phyloP scores from a whole-genome alignment of 2,113 vertebrate species.

The Ammodytes dubius region DNA sequence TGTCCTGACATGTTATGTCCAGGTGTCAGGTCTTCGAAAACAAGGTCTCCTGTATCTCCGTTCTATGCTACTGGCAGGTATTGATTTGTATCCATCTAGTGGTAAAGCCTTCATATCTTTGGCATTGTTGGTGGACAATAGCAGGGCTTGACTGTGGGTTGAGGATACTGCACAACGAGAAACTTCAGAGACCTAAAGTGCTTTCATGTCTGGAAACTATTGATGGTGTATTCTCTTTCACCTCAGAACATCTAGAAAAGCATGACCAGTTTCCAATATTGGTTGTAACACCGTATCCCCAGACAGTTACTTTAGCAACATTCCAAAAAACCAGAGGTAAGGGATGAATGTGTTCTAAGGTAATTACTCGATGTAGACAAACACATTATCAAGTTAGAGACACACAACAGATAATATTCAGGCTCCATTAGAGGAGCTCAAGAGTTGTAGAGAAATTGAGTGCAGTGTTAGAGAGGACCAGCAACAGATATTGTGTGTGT shows the following conservation, averaged over 20 bases:
- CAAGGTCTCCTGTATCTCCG: conserved; percentile 15
- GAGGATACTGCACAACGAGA: conserved; percentile 46
- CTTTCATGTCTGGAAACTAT: conserved; percentile 49
- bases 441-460: conserved; percentile 4
- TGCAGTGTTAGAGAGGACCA: conserved; percentile 13
- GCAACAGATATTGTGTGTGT: conserved; percentile 11
- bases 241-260: background rate
- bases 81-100: conserved; percentile 62
- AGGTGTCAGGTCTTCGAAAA: conserved; percentile 51
- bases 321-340: conserved; percentile 20
- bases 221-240: conserved; percentile 42
- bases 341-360: conserved; percentile 14
- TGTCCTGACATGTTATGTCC: conserved; percentile 35
- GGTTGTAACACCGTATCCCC: conserved; percentile 3
- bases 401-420: conserved; percentile 21
- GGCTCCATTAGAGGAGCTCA: conserved; percentile 29
- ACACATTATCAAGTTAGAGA: conserved; percentile 37
- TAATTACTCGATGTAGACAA: conserved; percentile 40
- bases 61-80: conserved; percentile 57
- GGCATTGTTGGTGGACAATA: conserved; percentile 45
- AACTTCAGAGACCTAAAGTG: conserved; percentile 32
- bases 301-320: conserved; percentile 3
- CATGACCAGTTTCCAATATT: background rate
- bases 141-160: conserved; percentile 23
- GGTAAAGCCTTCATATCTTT: conserved; percentile 46